Evolutionary conservation across 2,888 invertebrate genomes (phyloP).

Genomic region (Drosophila paucipuncta): DNA sequence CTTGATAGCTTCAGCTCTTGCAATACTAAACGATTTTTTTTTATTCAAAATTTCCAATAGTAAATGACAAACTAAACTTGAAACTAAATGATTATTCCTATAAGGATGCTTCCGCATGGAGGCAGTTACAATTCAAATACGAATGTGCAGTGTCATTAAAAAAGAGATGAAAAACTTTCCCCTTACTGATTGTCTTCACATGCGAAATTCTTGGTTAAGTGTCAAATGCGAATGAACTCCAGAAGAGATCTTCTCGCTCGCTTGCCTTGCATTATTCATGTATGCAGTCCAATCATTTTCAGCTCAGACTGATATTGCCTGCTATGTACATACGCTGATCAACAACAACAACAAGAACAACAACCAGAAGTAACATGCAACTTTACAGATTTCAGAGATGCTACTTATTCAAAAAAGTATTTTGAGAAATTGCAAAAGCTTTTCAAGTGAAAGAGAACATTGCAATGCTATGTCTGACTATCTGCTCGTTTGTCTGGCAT

Average conservation of each 20-base stretch:
- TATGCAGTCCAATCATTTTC: conserved; percentile 52
- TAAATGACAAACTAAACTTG: conserved; percentile 1
- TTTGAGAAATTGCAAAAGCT: conserved; percentile 28
- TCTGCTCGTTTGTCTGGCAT: not conserved
- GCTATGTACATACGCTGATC: conserved; percentile 32
- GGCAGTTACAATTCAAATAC: conserved; percentile 4
- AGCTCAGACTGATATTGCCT: conserved; percentile 32
- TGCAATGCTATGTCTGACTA: not conserved
- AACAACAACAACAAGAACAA: not conserved
- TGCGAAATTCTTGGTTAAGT: conserved; percentile 48
- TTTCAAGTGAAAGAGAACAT: conserved; percentile 2
- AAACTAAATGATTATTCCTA: not conserved
- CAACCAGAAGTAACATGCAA: conserved; percentile 1
- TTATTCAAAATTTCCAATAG: not conserved
- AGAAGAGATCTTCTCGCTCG: conserved; percentile 15
- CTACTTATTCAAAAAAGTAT: not conserved
- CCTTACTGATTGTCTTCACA: conserved; percentile 4
- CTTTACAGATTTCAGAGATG: conserved; percentile 3
- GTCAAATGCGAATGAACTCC: conserved; percentile 71
- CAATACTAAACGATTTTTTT: not conserved
- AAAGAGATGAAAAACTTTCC: conserved; percentile 8
- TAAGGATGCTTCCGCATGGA: conserved; percentile 1
- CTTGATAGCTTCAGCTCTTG: not conserved
- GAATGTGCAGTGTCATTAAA: conserved; percentile 15
- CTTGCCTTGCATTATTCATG: conserved; percentile 9